Evolutionary conservation across 2,797 vertebrate genomes (phyloP), one percentile per base, ranked within the genome.

Genomic region (Sebastes taczanowskii): DNA sequence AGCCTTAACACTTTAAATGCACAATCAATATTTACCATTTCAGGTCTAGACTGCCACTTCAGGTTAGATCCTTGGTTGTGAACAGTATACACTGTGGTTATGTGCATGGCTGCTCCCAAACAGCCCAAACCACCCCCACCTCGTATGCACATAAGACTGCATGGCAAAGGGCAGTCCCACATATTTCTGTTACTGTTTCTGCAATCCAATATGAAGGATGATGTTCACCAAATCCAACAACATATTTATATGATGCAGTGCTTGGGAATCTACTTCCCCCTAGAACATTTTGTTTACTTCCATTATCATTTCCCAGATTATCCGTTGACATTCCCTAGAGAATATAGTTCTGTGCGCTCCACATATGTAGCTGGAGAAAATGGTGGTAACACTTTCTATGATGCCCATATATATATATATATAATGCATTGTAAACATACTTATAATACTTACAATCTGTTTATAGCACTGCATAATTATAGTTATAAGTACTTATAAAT

Each of bases 1-100:
- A 84, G 55, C 64, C 53, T 55, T 25, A 69, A 73, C 59, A 4
- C 69, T 59, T 35, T 71, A 27, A 83, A 74, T 81, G 74, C 78
- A 35, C 29, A 67, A 88, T 89, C 89, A 71, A 88, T 88, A 89
- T 46, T 32, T 70, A 49, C 59, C 53, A 42, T 84, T 87, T 82
- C 76, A 82, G 77, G 69, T 74, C 53, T 8, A 71, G 70, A 25
- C 60, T 81, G 77, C 68, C 69, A 77, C 56, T 65, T 71, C 64
- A 70, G 71, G 67, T 89, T 74, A 81, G 63, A 61, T 52, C 7
- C 58, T 52, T 56, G 75, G n/a, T 68, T 58, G 67, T 67, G 58
- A 84, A 30, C n/a, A 59, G 60, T 76, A 53, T 38, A 77, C 30
- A 49, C 76, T 29, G 80, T 11, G 23, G 46, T 74, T 63, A 60